Base-by-base conservation (phyloP, 2,113 vertebrate species). In the Percina caprodes region DNA sequence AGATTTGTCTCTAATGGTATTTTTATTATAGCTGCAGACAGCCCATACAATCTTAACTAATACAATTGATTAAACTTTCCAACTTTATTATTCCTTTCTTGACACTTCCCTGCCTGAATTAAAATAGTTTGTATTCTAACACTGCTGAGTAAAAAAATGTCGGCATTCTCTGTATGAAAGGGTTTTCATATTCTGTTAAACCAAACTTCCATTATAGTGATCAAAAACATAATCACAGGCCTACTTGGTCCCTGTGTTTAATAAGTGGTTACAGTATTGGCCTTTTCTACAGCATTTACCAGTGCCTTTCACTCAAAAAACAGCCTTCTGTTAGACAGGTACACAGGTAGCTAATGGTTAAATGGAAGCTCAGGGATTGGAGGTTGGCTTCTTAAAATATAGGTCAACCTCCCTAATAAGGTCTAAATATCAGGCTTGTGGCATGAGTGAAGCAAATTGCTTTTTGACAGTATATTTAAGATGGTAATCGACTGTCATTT, bases 381-480 rank as follows among this genome's bases (percentile, higher is more conserved):
- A 77, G 79, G 82, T 65, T 72, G 77, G 75, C 66, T 73, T 83
- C 80, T 84, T 88, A 80, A 87, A 91, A 89, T 87, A 92, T 85
- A 90, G 85, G 71, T 79, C 82, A 81, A 77, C 61, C 71, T 73
- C 59, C 84, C 73, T 92, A 91, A 93, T 92, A 87, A 90, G 83
- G 82, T 89, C 89, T 80, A 90, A 88, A 92, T 92, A 88, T 88
- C 82, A 85, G 86, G 82, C 87, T 82, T 51, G 61, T 92, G 86
- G 89, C 80, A 82, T 85, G 82, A 80, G 71, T 23, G 39, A 58
- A 69, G 75, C 84, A 91, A 92, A 93, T 94, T 90, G 89, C 86
- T 92, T 91, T 94, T 80, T 93, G 94, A 94, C 92, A 92, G 86
- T 90, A 87, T 92, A 89, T 94, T 94, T 94, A 94, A 92, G 94